Percentiles rank a stretch among this genome's conserved stretches.
Conservation (phyloP, 2,888 invertebrate species). For the Mimachlamys varia region DNA sequence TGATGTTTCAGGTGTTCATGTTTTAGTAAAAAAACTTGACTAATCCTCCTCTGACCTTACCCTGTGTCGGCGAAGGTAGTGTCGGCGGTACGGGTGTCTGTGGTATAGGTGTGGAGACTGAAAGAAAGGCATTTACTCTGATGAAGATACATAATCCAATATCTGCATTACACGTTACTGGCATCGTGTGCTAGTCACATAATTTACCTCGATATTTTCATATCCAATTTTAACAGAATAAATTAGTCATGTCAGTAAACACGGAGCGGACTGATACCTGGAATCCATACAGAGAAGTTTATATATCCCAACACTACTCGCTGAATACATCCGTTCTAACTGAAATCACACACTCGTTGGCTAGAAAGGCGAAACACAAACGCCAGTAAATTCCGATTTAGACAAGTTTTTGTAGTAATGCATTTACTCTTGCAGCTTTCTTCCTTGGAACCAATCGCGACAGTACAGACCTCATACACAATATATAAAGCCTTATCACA, state of each 20-base stretch:
- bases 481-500: not conserved
- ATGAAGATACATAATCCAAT: conserved; percentile 20
- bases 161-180: conserved; percentile 1
- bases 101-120: not conserved
- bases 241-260: not conserved
- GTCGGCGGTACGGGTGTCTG: not conserved
- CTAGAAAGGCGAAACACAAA: not conserved
- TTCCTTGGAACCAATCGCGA: not conserved
- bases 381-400: not conserved
- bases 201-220: not conserved
- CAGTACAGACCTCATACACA: not conserved
- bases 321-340: conserved; percentile 20
- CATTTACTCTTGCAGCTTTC: not conserved
- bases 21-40: too few species aligned
- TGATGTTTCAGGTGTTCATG: too few species aligned
- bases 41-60: not conserved
- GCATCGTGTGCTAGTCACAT: not conserved
- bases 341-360: not conserved
- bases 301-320: not conserved
- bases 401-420: not conserved
- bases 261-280: not conserved
- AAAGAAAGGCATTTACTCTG: not conserved
- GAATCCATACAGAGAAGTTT: not conserved
- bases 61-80: not conserved
- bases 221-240: conserved; percentile 10